Base-by-base conservation (phyloP, 2,888 invertebrate species). In the Microchrysa polita region DNA sequence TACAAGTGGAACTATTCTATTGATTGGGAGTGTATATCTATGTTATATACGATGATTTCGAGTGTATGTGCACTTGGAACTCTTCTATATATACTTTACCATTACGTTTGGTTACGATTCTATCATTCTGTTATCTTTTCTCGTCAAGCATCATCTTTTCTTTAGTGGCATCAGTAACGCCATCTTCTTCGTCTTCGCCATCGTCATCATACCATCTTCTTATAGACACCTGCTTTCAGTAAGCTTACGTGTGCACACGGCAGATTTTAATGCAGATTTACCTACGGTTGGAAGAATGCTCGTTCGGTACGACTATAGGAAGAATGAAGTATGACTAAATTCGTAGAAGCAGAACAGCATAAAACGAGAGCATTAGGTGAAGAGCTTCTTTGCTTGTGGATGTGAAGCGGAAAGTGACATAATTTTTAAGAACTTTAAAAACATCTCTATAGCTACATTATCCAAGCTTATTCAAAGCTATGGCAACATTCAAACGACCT, bases 301-400 rank as follows among this genome's bases (percentile, higher is more conserved):
- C 27, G 27, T 7, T 34, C 27, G 27, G 27, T 34, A n/a, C n/a
- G n/a, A n/a, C n/a, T n/a, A n/a, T 34, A 5, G 27, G 27, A 34
- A 34, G 27, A 34, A 7, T 34, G 27, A 34, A 34, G 27, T 5
- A 34, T 34, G 27, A 7, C 27, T 34, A 34, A 34, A 34, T 34
- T 34, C 27, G 27, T 34, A 34, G 42, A 9, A 23, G 40, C 16
- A 42, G 40, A n/a, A n/a, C 23, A 48, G 12, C 23, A 61, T 14
- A 16, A 61, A 61, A 61, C 40, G 40, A 40, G 61, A 61, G 61
- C 61, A 61, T 7, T 61, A 61, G 61, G 61, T 61, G 40, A 61
- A 18, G 61, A 61, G 42, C 61, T 23, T 61, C 61, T 34, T 61
- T 23, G 12, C 12, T 7, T 34, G 27, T 5, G 4, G 2, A 7